Base-by-base conservation (phyloP, 2,888 invertebrate species). In the Petrolisthes manimaculis region DNA sequence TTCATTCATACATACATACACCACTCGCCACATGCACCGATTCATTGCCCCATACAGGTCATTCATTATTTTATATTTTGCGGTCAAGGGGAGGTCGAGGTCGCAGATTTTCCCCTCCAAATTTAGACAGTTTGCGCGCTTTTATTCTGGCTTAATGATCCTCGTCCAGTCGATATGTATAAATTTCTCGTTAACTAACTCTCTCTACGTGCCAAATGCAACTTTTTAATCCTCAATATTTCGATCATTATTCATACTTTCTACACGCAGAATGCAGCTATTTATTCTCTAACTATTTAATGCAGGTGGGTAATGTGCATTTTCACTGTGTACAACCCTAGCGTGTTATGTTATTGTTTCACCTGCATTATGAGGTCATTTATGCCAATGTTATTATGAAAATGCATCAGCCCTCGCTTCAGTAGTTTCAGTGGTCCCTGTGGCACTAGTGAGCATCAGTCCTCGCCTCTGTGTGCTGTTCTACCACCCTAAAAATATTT, bases 401-500 rank as follows among this genome's bases (percentile, higher is more conserved):
- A 6, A 14, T 5, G 21, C 21, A n/a, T n/a, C 6, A 71, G 6
- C 71, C 14, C 1, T 18, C 21, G 71, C 6, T 14, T 14, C 71
- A n/a, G 5, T 21, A n/a, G 14, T n/a, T n/a, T 61, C 9, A 61
- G 18, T 61, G 67, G 18, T 61, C 67, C 9, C 67, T 14, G 67
- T 61, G 9, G 9, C 67, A 61, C 67, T 14, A 9, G 9, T 61
- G 67, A 61, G 9, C 18, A 61, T 14, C 67, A 61, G 71, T n/a
- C 71, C 21, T 6, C 71, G 21, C 21, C 6, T 71, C 3, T 71
- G 4, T 14, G 71, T 71, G 6, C n/a, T 21, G 21, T 14, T 71
- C 21, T 8, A 14, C n/a, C 77, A 18, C 69, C 82, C 51, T 56
- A 21, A 21, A 12, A 61, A 69, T 84, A 75, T 84, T 77, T 84